Evolutionary conservation across 2,113 vertebrate genomes (phyloP).

Genomic region (Corvus moneduloides): DNA sequence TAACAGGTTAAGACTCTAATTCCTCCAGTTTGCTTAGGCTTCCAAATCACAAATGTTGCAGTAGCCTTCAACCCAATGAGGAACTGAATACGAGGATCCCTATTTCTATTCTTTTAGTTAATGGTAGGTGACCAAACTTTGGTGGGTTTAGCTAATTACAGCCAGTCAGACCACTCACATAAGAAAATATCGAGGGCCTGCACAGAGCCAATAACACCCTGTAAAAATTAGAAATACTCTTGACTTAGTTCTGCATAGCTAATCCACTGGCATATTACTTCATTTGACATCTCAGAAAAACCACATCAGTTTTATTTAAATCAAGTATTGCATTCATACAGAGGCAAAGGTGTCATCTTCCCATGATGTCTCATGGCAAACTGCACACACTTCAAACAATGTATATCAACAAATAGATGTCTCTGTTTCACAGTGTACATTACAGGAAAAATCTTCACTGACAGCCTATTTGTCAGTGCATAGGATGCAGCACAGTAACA

Average conservation of each 20-base stretch:
- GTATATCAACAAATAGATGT: slow-evolving; percentile 55
- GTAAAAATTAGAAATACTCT: neutral
- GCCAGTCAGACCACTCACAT: neutral
- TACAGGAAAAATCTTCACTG: slow-evolving; percentile 45
- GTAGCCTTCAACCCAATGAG: neutral
- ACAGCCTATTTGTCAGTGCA: slow-evolving; percentile 57
- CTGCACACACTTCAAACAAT: slow-evolving; percentile 37
- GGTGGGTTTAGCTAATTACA: neutral
- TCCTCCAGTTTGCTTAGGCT: neutral
- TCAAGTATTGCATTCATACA: neutral
- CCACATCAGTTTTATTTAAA: neutral
- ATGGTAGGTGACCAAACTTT: neutral
- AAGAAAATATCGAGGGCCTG: neutral
- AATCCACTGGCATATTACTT: neutral
- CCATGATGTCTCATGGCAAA: slow-evolving; percentile 17
- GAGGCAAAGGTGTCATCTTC: neutral
- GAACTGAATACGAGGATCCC: neutral
- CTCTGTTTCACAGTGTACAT: slow-evolving; percentile 59
- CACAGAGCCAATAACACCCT: neutral
- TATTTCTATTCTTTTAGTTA: neutral
- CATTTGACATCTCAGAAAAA: neutral
- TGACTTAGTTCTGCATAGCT: neutral
- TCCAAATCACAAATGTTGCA: neutral
- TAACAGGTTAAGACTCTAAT: neutral
- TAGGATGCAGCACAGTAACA: slow-evolving; percentile 41